Evolutionary conservation across 2,888 invertebrate species (phyloP).

Genomic region (Dascillus cervinus): DNA sequence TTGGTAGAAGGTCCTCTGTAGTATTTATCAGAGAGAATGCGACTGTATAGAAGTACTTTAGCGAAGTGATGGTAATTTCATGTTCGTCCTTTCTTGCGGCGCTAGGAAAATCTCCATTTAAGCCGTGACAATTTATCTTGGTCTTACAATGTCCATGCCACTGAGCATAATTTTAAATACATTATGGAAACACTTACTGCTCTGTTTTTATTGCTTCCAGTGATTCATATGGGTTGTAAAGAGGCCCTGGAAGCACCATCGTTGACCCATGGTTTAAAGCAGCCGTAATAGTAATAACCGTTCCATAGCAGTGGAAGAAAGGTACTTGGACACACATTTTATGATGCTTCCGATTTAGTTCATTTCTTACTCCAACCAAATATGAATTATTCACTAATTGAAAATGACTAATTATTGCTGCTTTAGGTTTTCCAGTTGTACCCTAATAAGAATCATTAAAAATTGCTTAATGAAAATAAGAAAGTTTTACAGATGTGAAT

Average conservation of each 20-base stretch:
- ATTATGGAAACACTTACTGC: no score
- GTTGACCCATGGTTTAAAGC: conserved; percentile 54
- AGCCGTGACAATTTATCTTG: no score
- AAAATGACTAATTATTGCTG: conserved; percentile 62
- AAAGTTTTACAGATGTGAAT: conserved; percentile 61
- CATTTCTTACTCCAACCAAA: conserved; percentile 49
- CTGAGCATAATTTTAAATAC: no score
- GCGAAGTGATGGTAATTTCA: no score
- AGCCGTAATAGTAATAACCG: conserved; percentile 53
- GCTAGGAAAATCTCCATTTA: no score
- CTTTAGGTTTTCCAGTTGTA: conserved; percentile 63
- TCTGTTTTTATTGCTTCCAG: conserved; percentile 39
- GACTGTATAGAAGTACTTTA: no score
- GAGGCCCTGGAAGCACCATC: conserved; percentile 51
- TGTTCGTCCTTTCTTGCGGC: no score
- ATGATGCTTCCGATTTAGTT: conserved; percentile 42
- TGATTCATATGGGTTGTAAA: conserved; percentile 54
- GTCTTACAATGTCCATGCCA: no score
- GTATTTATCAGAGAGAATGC: no score
- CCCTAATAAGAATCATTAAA: conserved; percentile 29
- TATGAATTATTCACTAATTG: conserved; percentile 69
- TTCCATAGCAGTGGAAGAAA: conserved; percentile 76
- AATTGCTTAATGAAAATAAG: not conserved
- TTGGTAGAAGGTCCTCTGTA: no score
- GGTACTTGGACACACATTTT: conserved; percentile 62